Percentiles rank a stretch among this genome's conserved stretches.
phyloP scores from a whole-genome alignment of 1,140 invertebrate species.

The Cydia pomonella region DNA sequence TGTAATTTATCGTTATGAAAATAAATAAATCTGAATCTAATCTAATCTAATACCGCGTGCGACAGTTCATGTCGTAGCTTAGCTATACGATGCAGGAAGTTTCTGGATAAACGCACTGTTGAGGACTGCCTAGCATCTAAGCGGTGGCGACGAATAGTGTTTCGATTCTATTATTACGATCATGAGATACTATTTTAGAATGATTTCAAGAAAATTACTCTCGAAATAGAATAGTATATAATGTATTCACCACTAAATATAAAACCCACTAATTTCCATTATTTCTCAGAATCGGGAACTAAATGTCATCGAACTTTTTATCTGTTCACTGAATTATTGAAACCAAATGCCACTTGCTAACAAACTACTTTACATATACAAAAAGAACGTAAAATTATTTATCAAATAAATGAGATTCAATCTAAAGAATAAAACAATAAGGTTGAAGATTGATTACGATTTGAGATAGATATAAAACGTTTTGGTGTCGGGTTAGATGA shows the following conservation, averaged over 20 bases:
- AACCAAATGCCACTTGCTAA: neutral
- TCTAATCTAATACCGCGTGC: too few species aligned
- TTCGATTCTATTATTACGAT: too few species aligned
- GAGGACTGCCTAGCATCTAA: too few species aligned
- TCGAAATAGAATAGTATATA: neutral
- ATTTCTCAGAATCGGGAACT: neutral
- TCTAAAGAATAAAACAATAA: neutral
- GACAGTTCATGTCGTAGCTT: too few species aligned
- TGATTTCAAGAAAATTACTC: neutral
- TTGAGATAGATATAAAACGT: neutral
- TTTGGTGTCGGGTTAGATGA: neutral
- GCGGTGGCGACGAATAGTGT: too few species aligned
- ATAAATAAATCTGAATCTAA: too few species aligned
- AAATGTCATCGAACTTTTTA: slow-evolving; percentile 4
- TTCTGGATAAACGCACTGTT: too few species aligned
- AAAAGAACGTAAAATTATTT: neutral
- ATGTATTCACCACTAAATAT: neutral
- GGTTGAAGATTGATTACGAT: neutral
- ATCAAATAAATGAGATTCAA: neutral
- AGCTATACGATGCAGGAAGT: too few species aligned
- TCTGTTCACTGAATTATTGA: neutral
- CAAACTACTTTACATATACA: neutral
- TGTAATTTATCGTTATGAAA: too few species aligned
- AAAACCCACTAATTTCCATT: neutral
- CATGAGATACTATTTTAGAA: too few species aligned